Base-by-base conservation (phyloP, 1,140 invertebrate genomes). In the Temnothorax nylanderi region DNA sequence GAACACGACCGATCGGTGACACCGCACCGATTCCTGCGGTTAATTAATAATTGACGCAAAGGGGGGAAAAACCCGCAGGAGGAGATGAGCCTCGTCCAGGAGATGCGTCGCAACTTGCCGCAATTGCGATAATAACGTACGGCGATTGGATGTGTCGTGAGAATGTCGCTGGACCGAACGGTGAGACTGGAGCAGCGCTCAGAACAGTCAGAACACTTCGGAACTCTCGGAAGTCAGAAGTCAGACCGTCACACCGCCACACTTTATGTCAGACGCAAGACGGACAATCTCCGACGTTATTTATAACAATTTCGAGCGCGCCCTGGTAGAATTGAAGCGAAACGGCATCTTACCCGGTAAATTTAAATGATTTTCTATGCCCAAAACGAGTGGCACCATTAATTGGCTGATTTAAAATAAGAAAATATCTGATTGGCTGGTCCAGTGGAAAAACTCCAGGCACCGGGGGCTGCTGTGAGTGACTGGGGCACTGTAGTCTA, bases 261-360 rank as follows among this genome's bases (percentile, higher is more conserved):
- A 34, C 21, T 81, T 81, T 1, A 81, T 69, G 78, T 81, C 64
- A 81, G 47, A 67, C 26, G 49, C 47, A 60, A n/a, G 21, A 10
- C 26, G 26, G 26, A 26, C 26, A 26, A 1, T 26, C 26, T 26
- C 26, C 26, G 26, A 26, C 26, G 26, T 26, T 26, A 26, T 26
- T 26, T 26, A 26, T 26, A 26, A 26, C 26, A 26, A 26, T 26
- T 26, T 26, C 1, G 26, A 26, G 26, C 26, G 26, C 26, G 26
- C 26, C 1, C 26, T 26, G 26, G 26, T 26, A 26, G 26, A 26
- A 26, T 26, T 26, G 26, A 26, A 26, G 26, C 26, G 26, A 26
- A 26, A 1, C 26, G 26, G 26, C 26, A 26, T 0, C 26, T 26
- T 26, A 1, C 26, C 26, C 26, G 26, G 26, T 26, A 26, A 1